Evolutionary conservation across 2,797 vertebrate species (phyloP), one percentile per base, ranked within the genome.

Genomic region (Cyprinella venusta): DNA sequence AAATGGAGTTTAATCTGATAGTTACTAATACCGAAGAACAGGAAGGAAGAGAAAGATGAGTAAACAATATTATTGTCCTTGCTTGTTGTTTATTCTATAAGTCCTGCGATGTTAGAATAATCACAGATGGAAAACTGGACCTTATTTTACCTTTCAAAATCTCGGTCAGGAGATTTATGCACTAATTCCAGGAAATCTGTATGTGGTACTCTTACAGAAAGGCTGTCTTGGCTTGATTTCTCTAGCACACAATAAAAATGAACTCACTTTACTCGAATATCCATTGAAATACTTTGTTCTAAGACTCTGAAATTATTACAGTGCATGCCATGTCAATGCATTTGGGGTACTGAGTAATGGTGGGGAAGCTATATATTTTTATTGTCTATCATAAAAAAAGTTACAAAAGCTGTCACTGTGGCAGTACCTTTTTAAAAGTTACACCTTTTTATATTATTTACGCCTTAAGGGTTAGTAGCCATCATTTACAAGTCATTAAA

Each of bases 11-110:
- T 30, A 30, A 30, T 92, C 89, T 89, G 75, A 83, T 50, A 16
- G 78, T 87, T 86, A 81, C 86, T 85, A 85, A 88, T 88, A 89
- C 91, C 90, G 90, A 77, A 77, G 87, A 76, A 80, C 63, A 36
- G 36, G 36, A 36, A 36, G 82, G 86, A 85, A 76, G 80, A 91
- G 52, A 38, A 75, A 19, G 52, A 52, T 6, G n/a, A 76, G 92
- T 91, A 91, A 91, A 91, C 83, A 89, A 5, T 24, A 54, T 19
- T 18, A 10, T 21, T 63, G 72, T 77, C 79, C 56, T 76, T 40
- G 24, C 8, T 76, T 72, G 4, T 48, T 19, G 45, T 80, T 63
- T 45, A 19, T 76, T 48, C 64, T 26, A 56, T 26, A 56, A 80
- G 13, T 56, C 56, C 33, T 72, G 26, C 45, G 36, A 78, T 21